Percentiles rank a stretch among this genome's conserved stretches.
phyloP scores from a whole-genome alignment of 2,888 invertebrate species.

The Tuta absoluta region DNA sequence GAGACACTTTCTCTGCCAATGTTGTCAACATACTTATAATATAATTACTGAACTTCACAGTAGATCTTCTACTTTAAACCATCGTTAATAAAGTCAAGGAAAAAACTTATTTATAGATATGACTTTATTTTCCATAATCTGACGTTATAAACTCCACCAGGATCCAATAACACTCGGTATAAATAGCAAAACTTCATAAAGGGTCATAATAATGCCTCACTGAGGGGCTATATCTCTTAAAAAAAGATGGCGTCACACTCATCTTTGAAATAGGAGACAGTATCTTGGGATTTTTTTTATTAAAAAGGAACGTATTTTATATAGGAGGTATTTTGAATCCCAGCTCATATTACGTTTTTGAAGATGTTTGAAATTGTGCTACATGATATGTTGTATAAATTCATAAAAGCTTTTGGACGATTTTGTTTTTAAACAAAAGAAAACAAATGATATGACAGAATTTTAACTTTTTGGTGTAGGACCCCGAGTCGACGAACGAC shows the following conservation, averaged over 20 bases:
- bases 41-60: too few relatives aligned
- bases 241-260: background rate
- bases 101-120: background rate
- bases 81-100: background rate
- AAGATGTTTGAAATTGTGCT: too few relatives aligned
- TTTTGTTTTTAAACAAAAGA: too few relatives aligned
- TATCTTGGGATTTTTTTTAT: background rate
- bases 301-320: background rate
- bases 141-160: background rate
- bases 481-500: too few relatives aligned
- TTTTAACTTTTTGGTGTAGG: too few relatives aligned
- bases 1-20: too few relatives aligned
- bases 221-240: background rate
- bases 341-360: too few relatives aligned
- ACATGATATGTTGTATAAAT: too few relatives aligned
- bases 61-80: too few relatives aligned
- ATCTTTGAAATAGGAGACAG: conserved; percentile 4
- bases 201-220: background rate
- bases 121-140: background rate
- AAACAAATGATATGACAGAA: too few relatives aligned
- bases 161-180: conserved; percentile 16
- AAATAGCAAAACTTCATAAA: conserved; percentile 13
- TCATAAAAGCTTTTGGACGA: too few relatives aligned
- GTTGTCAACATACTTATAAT: too few relatives aligned
- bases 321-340: background rate